Evolutionary conservation across 2,113 vertebrate genomes (phyloP), one percentile per base, ranked within the genome.

Genomic region (Larimichthys polyactis): DNA sequence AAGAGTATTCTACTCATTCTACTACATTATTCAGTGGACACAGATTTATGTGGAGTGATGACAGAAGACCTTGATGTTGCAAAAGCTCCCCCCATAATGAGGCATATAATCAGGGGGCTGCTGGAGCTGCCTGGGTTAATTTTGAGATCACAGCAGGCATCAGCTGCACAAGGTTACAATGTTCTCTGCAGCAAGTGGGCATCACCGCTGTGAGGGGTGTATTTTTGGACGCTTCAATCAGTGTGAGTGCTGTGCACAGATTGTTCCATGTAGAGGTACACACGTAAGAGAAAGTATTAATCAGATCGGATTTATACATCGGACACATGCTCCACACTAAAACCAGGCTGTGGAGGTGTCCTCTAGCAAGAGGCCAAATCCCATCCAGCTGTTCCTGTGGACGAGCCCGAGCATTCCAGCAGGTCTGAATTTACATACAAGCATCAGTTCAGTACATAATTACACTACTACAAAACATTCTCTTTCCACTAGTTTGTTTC

Each of bases 81-180:
- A 3, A 82, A 67, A 66, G 65, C 71, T 64, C 63, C 67, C 65
- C 72, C 49, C 22, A 57, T 91, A 88, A 91, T 80, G 82, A 91
- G 78, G 44, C 81, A 43, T 55, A 58, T 90, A 89, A 92, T 92
- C 86, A 88, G 73, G 44, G 75, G 65, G 83, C 81, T 82, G 75
- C 72, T 71, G 71, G 71, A 81, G 51, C 75, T 68, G 58, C 57
- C 75, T 79, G 67, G 87, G 68, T 19, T 71, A 65, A 84, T 77
- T 85, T 77, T 81, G 76, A 66, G 86, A 91, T 90, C 85, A 71
- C 87, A 91, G 87, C 84, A 72, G 87, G 78, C 71, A 85, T 88
- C 78, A 79, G 81, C 81, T 89, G 89, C 60, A 84, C 85, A 91
- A 92, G 90, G 87, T 92, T 88, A 78, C 78, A 71, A 65, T 75